Evolutionary conservation across 2,113 vertebrate genomes (phyloP).

Genomic region (Nothoprocta perdicaria): DNA sequence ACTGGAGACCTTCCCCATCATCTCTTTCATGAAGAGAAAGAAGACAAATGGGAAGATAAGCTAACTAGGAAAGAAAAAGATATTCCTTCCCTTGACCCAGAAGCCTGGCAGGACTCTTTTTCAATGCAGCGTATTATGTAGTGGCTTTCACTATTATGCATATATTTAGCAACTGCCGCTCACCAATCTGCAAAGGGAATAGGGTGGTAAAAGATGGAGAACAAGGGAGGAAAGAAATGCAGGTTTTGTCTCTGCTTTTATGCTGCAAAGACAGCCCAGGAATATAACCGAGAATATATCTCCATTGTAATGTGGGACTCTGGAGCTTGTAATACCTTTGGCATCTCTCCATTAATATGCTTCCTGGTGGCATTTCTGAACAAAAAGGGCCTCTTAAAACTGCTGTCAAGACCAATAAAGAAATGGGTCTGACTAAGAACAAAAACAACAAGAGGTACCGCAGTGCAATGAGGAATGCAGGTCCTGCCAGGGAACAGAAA

Average conservation of each 20-base stretch:
- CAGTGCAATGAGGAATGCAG: not conserved
- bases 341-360: not conserved
- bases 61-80: slow-evolving; percentile 43
- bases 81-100: slow-evolving; percentile 69
- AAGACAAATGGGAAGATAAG: slow-evolving; percentile 38
- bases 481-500: rapidly evolving
- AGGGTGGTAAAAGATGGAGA: slow-evolving; percentile 1
- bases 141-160: slow-evolving; percentile 63
- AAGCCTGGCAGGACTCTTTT: slow-evolving; percentile 40
- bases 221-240: slow-evolving; percentile 20
- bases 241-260: slow-evolving; percentile 35
- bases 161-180: slow-evolving; percentile 48
- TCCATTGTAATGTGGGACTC: not conserved
- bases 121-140: slow-evolving; percentile 44
- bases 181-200: slow-evolving; percentile 9
- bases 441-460: not conserved
- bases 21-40: slow-evolving; percentile 40
- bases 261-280: not conserved
- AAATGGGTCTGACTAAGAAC: not conserved
- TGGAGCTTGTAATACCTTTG: not conserved
- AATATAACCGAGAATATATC: not conserved
- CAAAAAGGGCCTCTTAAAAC: not conserved
- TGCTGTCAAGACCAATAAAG: not conserved
- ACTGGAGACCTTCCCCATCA: slow-evolving; percentile 39
- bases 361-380: not conserved